phyloP scores from a whole-genome alignment of 2,113 vertebrate genomes.

The Amphiprion percula region DNA sequence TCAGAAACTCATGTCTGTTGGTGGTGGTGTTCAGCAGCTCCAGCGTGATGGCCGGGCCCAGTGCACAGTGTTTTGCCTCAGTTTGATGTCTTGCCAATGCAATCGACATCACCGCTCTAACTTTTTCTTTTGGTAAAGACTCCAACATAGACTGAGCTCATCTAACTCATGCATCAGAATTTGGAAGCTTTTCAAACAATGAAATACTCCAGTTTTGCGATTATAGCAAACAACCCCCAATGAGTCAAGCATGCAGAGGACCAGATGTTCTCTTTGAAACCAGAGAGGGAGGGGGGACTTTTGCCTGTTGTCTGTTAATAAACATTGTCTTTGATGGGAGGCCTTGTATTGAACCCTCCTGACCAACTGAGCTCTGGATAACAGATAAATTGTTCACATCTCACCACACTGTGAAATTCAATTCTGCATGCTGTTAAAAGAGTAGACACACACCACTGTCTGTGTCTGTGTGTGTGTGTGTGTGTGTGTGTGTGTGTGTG shows the following conservation, averaged over 20 bases:
- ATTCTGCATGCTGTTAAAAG: conserved; percentile 2
- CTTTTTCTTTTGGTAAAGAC: neutral
- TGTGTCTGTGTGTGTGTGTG: neutral
- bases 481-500: conserved; percentile 17
- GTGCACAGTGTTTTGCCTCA: conserved; percentile 12
- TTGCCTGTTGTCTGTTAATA: conserved; percentile 58
- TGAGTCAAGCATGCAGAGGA: conserved; percentile 31
- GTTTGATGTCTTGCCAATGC: neutral
- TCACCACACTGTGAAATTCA: conserved; percentile 58
- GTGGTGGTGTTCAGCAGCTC: conserved; percentile 1
- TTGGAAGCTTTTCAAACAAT: conserved; percentile 40
- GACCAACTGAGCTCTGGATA: conserved; percentile 47
- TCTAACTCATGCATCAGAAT: conserved; percentile 17
- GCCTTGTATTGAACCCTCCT: conserved; percentile 36
- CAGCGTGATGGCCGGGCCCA: neutral
- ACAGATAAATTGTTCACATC: conserved; percentile 45
- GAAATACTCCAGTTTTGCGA: conserved; percentile 31
- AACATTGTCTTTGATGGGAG: conserved; percentile 46
- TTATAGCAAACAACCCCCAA: conserved; percentile 19
- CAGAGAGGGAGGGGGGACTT: conserved; percentile 3
- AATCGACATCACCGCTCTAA: neutral
- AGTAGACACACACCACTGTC: conserved; percentile 14
- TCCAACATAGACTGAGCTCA: conserved; percentile 18
- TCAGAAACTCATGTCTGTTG: conserved; percentile 12
- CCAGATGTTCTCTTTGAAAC: conserved; percentile 60